Percentiles rank a stretch among this genome's conserved stretches.
phyloP scores from a whole-genome alignment of 2,113 vertebrate genomes.

The Corythoichthys intestinalis region DNA sequence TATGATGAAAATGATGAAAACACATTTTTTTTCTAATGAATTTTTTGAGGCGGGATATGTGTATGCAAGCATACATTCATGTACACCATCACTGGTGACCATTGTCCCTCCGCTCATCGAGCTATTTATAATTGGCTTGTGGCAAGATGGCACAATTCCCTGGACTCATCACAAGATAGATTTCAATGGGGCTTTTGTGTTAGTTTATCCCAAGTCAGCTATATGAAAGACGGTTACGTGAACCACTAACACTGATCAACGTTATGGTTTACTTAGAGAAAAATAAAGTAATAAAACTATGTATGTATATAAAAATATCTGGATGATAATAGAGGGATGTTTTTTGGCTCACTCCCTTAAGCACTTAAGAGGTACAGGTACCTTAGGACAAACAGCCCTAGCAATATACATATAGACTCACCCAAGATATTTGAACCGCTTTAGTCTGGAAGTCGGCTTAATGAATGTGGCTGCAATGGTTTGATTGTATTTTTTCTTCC shows the following conservation, averaged over 20 bases:
- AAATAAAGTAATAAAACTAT: too few relatives aligned
- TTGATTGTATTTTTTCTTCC: background rate
- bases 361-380: background rate
- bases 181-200: background rate
- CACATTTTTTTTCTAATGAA: background rate
- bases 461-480: background rate
- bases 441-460: background rate
- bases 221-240: background rate
- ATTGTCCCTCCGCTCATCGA: background rate
- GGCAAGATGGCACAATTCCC: background rate
- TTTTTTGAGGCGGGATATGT: background rate
- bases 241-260: background rate
- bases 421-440: conserved; percentile 2
- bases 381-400: background rate
- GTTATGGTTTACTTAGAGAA: too few relatives aligned
- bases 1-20: too few relatives aligned
- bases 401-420: background rate
- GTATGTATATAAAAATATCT: too few relatives aligned
- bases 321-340: background rate
- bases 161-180: too few relatives aligned
- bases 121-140: background rate
- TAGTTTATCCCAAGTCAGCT: background rate
- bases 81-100: background rate
- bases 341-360: background rate
- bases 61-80: background rate